phyloP scores from a whole-genome alignment of 2,797 vertebrate genomes.

The Darevskia nairensis region DNA sequence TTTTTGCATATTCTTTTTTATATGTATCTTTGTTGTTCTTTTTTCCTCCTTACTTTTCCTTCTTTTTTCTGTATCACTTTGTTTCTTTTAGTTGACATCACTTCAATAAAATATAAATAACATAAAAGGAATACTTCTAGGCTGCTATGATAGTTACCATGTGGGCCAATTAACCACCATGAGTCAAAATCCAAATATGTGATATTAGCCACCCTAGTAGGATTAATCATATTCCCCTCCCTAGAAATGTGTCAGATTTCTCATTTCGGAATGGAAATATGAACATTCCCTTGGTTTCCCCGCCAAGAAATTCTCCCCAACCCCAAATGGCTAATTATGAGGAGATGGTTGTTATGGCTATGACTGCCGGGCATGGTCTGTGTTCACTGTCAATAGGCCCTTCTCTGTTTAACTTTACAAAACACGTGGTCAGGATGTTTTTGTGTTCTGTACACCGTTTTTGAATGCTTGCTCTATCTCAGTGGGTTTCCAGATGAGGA shows the following conservation, averaged over 20 bases:
- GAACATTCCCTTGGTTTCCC: not conserved
- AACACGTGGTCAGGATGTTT: constrained; percentile 14
- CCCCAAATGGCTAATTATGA: constrained; percentile 19
- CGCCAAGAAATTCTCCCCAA: not conserved
- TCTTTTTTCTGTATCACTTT: no score
- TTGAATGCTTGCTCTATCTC: not conserved
- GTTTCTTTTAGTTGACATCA: no score
- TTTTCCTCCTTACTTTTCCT: no score
- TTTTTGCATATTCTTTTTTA: no score
- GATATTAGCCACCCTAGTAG: not conserved
- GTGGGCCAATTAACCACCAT: not conserved
- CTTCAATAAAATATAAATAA: no score
- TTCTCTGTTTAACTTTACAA: constrained; percentile 7
- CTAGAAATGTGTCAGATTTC: not conserved
- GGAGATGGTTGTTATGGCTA: constrained; percentile 7
- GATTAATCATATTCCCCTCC: not conserved
- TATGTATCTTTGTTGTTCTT: no score
- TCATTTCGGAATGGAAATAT: not conserved
- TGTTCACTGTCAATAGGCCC: constrained; percentile 1
- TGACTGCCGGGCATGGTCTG: constrained; percentile 5
- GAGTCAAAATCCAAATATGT: not conserved
- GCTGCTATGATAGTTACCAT: not conserved
- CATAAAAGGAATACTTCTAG: not conserved
- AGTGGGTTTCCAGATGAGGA: constrained; percentile 5
- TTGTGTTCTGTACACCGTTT: not conserved